Evolutionary conservation across 2,888 invertebrate species (phyloP).

Genomic region (Leucophenga montana): DNA sequence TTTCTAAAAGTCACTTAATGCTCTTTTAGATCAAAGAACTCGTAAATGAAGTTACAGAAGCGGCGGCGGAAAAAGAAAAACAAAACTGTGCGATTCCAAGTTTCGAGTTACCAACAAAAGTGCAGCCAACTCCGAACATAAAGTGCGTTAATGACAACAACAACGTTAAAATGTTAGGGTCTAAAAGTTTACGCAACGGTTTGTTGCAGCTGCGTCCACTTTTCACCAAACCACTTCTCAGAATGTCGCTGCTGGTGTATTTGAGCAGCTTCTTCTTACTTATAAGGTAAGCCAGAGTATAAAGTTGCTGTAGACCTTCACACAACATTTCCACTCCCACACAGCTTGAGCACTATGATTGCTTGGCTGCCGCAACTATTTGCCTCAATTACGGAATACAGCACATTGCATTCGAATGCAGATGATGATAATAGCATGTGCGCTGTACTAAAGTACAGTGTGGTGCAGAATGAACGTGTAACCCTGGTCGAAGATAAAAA

Average conservation of each 20-base stretch:
- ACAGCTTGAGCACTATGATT: conserved; percentile 83
- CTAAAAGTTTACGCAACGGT: conserved; percentile 74
- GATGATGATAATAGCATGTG: conserved; percentile 47
- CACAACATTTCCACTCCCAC: too few species aligned
- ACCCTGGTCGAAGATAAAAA: conserved; percentile 19
- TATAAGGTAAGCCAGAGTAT: conserved; percentile 78
- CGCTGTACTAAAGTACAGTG: conserved; percentile 60
- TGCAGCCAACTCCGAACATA: conserved; percentile 26
- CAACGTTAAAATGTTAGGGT: too few species aligned
- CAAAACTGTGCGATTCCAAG: conserved; percentile 33
- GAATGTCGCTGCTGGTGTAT: conserved; percentile 78
- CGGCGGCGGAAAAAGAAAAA: conserved; percentile 6
- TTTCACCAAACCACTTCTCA: conserved; percentile 78
- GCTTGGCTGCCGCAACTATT: conserved; percentile 91
- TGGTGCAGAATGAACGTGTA: conserved; percentile 56
- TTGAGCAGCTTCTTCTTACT: conserved; percentile 78
- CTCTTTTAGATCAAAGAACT: conserved; percentile 56
- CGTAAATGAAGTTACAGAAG: conserved; percentile 51
- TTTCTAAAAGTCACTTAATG: too few species aligned
- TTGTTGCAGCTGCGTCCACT: conserved; percentile 78
- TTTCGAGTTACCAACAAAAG: conserved; percentile 27
- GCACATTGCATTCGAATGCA: conserved; percentile 58
- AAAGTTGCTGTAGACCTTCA: background rate
- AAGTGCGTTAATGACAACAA: background rate
- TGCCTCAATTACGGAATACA: conserved; percentile 77